Evolutionary conservation across 1,140 invertebrate genomes (phyloP).

Genomic region (Drosophila biarmipes): DNA sequence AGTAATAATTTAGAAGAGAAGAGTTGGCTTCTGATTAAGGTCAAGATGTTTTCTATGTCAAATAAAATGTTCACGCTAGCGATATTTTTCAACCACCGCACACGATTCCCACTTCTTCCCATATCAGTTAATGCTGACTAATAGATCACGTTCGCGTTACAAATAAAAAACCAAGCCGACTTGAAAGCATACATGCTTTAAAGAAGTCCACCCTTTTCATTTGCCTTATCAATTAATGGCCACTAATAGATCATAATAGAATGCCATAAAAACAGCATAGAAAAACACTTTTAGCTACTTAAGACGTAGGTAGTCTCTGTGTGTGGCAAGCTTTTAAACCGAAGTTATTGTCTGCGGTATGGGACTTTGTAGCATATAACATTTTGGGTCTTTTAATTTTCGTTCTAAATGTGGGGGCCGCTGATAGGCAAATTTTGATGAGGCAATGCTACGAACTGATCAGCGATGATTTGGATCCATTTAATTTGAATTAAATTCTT

Average conservation of each 20-base stretch:
- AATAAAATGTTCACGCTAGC: not conserved
- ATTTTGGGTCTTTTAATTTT: slow-evolving; percentile 37
- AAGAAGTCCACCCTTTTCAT: slow-evolving; percentile 21
- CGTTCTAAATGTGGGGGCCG: slow-evolving; percentile 23
- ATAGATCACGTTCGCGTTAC: slow-evolving; percentile 18
- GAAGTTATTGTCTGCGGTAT: slow-evolving; percentile 13
- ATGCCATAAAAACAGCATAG: slow-evolving; percentile 57
- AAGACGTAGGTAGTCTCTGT: slow-evolving; percentile 48
- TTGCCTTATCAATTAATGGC: slow-evolving; percentile 72
- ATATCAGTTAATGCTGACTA: slow-evolving; percentile 16
- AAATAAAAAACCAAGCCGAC: not conserved
- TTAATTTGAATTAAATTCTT: slow-evolving; percentile 74
- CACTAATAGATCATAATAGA: slow-evolving; percentile 78
- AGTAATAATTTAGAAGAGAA: too few relatives aligned
- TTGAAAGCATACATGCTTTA: slow-evolving; percentile 13
- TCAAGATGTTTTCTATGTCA: not conserved
- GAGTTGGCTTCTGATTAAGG: not conserved
- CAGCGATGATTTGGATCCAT: slow-evolving; percentile 51
- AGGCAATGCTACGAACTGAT: slow-evolving; percentile 43
- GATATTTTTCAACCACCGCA: slow-evolving; percentile 1
- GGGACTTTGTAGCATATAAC: slow-evolving; percentile 9
- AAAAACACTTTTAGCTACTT: slow-evolving; percentile 59
- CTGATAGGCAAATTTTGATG: slow-evolving; percentile 66
- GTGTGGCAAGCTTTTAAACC: slow-evolving; percentile 42
- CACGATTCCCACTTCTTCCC: not conserved